These are phyloP conservation scores for Pelusios castaneus DNA, from an alignment of 2,113 vertebrate genomes.

Conservation along the genomic window DNA sequence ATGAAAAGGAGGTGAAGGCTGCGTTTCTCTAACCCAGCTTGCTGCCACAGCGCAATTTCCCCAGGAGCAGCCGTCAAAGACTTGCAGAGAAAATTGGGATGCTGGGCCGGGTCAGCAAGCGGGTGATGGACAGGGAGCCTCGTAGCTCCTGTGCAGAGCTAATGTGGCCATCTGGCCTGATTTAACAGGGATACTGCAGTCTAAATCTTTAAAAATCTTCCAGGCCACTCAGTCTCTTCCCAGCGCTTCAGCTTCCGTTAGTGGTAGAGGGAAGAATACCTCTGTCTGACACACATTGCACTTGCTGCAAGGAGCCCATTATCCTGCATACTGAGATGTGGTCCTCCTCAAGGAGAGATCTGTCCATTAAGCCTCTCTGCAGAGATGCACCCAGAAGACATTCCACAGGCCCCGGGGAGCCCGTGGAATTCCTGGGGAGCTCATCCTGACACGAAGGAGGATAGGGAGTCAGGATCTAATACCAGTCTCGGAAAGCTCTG, in stretches of 20 bases:
- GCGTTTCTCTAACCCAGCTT: neutral
- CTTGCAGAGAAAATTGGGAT: constrained; percentile 60
- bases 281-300: rapidly evolving
- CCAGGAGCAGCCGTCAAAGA: constrained; percentile 53
- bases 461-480: neutral
- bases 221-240: rapidly evolving
- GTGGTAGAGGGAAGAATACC: neutral
- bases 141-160: constrained; percentile 6
- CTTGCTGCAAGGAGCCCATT: neutral
- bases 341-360: neutral
- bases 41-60: constrained; percentile 24
- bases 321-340: neutral
- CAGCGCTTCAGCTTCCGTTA: neutral
- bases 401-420: neutral
- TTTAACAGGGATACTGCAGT: neutral
- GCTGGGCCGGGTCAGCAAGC: neutral
- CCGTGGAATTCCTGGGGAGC: rapidly evolving
- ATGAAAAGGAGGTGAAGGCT: constrained; percentile 53
- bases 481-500: neutral
- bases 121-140: neutral
- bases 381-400: neutral
- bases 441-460: neutral
- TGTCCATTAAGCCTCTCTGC: neutral
- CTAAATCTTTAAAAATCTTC: rapidly evolving
- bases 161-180: constrained; percentile 61